Conservation (phyloP, 2,888 invertebrate genomes). For the Eupithecia dodoneata region DNA sequence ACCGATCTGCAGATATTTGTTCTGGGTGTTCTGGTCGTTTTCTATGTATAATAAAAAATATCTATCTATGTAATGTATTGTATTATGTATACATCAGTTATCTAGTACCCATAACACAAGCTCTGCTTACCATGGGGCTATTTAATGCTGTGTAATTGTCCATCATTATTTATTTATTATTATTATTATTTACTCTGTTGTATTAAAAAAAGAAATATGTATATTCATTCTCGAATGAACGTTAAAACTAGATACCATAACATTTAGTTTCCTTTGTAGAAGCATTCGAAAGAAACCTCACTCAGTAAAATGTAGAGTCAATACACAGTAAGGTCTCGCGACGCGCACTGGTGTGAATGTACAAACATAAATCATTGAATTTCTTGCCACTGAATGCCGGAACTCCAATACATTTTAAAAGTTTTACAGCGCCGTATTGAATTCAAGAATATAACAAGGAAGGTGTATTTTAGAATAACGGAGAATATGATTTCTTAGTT, state of each 20-base stretch:
- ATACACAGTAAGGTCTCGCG: constrained; percentile 50
- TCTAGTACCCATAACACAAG: no score
- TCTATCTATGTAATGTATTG: no score
- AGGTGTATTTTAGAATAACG: background rate
- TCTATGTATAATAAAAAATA: no score
- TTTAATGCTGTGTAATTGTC: no score
- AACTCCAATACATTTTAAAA: constrained; percentile 28
- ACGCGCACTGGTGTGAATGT: constrained; percentile 49
- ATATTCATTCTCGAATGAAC: background rate
- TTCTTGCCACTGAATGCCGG: constrained; percentile 58
- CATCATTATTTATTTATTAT: no score
- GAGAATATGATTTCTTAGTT: background rate
- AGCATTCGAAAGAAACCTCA: constrained; percentile 4
- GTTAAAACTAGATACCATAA: background rate
- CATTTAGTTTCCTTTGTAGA: background rate
- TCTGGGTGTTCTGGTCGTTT: no score
- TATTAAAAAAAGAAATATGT: no score
- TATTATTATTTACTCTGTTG: no score
- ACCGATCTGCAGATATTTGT: no score
- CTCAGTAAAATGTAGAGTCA: constrained; percentile 35
- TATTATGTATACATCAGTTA: no score
- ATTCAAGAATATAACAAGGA: constrained; percentile 23
- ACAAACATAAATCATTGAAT: constrained; percentile 61
- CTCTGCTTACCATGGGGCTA: no score
- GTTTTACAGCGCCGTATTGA: constrained; percentile 35